Base-by-base conservation (phyloP, 23 tunicate species). In the Styela plicata region DNA sequence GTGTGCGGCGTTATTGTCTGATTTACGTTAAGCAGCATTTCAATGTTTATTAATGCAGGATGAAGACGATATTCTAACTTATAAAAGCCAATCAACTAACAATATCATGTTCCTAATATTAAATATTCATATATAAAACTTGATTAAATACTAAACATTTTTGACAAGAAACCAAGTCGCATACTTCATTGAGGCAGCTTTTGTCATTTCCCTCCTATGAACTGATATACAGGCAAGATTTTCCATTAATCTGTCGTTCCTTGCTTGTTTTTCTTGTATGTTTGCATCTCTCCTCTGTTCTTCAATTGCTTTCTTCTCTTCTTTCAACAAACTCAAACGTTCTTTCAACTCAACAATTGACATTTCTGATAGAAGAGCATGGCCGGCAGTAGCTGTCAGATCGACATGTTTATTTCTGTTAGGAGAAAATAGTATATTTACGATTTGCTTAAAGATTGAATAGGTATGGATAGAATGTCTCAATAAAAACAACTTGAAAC, bases 341-440 rank as follows among this genome's bases (percentile, higher is more conserved):
- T 95, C 99, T 19, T 81, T 80, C 57, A 95, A 80, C 33, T 95
- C 99, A 34, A 89, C 96, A 32, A 95, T 81, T 30, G 96, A 95
- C 99, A 95, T 95, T 69, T 95, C 99, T 22, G 89, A 87, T 63
- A 95, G 85, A 21, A 95, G 75, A 3, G 86, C 92, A 66, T 95
- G 91, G 31, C 99, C 99, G 53, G 99, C 95, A n/a, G 95, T 94
- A 27, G 91, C 73, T 13, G 95, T 88, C 30, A 94, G 63, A 74
- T 94, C 98, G 52, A 94, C 95, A 44, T 82, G 79, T 70, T 91
- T 91, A 30, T 73, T 78, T 79, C 97, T 91, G 87, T 1, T 20
- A 24, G 5, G 27, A 69, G 21, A 27, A 61, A 61, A 61, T 18
- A n/a, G n/a, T n/a, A n/a, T n/a, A n/a, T n/a, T n/a, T n/a, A n/a